Conservation (phyloP, 2,888 invertebrate species). For the Spilarctia lutea region DNA sequence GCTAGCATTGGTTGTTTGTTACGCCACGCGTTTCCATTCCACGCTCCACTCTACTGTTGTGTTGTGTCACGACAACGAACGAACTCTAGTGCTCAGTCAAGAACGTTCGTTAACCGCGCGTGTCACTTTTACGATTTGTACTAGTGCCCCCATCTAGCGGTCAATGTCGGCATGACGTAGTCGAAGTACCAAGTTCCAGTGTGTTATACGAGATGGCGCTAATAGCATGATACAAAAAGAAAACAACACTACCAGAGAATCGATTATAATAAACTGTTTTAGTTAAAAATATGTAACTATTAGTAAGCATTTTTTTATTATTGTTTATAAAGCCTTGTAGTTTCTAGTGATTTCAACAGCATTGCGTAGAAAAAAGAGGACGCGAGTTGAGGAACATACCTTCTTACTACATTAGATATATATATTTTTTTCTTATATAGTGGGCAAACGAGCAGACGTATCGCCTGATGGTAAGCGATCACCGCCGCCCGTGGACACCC, state of each 20-base stretch:
- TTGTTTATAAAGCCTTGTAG: not conserved
- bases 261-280: too few species aligned
- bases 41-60: conserved; percentile 51
- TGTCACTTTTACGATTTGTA: conserved; percentile 70
- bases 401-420: too few species aligned
- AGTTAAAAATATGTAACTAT: not conserved
- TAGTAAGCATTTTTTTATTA: not conserved
- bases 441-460: too few species aligned
- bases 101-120: conserved; percentile 85
- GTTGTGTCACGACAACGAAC: conserved; percentile 73
- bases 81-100: conserved; percentile 83
- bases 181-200: conserved; percentile 59
- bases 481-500: too few species aligned
- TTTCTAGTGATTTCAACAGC: not conserved
- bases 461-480: too few species aligned
- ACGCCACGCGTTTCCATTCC: conserved; percentile 57
- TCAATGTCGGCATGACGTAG: conserved; percentile 83
- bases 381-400: too few species aligned
- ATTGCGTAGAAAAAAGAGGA: too few species aligned
- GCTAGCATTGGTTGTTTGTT: conserved; percentile 35
- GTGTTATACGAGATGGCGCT: conserved; percentile 74
- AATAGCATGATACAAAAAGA: conserved; percentile 38
- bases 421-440: too few species aligned
- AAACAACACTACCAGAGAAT: not conserved
- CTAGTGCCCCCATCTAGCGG: conserved; percentile 83